Percentiles rank a stretch among this genome's conserved stretches.
phyloP scores from a whole-genome alignment of 2,797 vertebrate species.

The Lacerta agilis region DNA sequence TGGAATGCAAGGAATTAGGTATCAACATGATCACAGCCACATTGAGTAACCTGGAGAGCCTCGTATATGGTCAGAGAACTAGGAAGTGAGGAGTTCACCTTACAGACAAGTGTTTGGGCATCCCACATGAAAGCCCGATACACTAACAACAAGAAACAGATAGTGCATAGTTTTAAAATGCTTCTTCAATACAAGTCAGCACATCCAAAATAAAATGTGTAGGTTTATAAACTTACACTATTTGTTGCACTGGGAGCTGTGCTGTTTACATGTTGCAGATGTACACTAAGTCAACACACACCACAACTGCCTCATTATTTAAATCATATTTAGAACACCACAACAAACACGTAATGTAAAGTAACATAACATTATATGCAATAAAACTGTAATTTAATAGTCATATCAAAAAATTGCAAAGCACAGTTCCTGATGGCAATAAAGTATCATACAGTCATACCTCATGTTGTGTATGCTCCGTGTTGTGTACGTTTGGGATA shows the following conservation, averaged over 20 bases:
- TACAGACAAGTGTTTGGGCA: neutral
- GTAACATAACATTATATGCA: too few species aligned
- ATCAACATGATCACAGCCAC: neutral
- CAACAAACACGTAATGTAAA: too few species aligned
- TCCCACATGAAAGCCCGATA: neutral
- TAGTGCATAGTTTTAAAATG: neutral
- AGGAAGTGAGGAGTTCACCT: slow-evolving; percentile 44
- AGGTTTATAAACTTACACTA: neutral
- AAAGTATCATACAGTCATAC: too few species aligned
- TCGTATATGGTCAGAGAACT: slow-evolving; percentile 22
- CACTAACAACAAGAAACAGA: slow-evolving; percentile 19
- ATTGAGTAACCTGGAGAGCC: slow-evolving; percentile 34
- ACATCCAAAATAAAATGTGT: slow-evolving; percentile 44
- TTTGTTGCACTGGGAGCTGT: neutral
- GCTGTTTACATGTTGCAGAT: neutral
- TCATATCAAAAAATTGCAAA: too few species aligned
- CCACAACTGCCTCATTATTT: too few species aligned
- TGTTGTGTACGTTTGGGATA: too few species aligned
- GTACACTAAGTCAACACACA: neutral
- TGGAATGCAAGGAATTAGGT: neutral
- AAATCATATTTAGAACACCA: too few species aligned
- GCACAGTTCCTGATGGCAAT: too few species aligned
- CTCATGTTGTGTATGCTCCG: too few species aligned
- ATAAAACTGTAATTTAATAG: too few species aligned
- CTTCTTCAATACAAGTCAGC: slow-evolving; percentile 43